phyloP scores from a whole-genome alignment of 2,113 vertebrate genomes.

The Eulacestoma nigropectus region DNA sequence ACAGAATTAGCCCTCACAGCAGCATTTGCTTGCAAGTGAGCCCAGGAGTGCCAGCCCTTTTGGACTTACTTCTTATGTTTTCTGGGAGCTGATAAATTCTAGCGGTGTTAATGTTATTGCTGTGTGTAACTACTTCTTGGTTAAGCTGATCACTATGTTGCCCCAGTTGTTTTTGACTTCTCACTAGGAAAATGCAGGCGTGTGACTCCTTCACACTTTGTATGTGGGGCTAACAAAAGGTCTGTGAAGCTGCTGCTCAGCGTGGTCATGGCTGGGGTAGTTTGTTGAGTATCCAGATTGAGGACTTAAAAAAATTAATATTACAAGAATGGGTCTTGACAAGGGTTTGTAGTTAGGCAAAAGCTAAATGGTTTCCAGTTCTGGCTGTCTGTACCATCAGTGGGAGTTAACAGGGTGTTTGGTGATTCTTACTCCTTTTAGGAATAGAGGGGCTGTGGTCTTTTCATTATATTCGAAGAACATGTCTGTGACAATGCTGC shows the following conservation, averaged over 20 bases:
- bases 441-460: background rate
- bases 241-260: background rate
- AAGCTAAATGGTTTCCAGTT: background rate
- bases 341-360: background rate
- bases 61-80: background rate
- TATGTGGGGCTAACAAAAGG: background rate
- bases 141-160: background rate
- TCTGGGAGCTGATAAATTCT: background rate
- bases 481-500: background rate
- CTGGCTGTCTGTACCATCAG: background rate
- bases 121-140: background rate
- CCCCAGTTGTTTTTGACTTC: background rate
- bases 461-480: background rate
- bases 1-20: background rate
- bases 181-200: background rate
- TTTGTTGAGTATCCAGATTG: background rate
- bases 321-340: background rate
- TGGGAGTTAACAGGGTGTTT: background rate
- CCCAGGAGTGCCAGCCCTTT: background rate
- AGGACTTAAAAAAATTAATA: background rate
- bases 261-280: accelerated
- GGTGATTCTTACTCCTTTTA: background rate
- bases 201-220: background rate
- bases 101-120: background rate
- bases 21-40: background rate